Percentiles rank a stretch among this genome's conserved stretches.
Evolutionary conservation across 2,113 vertebrate species (phyloP).

Genomic region (Myodes glareolus): DNA sequence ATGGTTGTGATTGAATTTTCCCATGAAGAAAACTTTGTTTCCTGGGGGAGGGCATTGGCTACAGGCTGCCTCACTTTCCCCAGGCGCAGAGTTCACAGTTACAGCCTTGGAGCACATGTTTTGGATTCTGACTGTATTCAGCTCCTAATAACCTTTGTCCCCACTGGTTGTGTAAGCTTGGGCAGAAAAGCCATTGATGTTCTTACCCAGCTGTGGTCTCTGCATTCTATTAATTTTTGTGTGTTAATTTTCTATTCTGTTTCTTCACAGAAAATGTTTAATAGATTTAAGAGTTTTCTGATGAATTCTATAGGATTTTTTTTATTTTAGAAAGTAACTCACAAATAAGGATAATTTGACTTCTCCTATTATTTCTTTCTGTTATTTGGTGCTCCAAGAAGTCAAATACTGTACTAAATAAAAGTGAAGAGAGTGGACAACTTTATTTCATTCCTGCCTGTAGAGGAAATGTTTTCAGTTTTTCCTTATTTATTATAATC

Average conservation of each 20-base stretch:
- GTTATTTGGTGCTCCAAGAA: neutral
- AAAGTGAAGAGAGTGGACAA: neutral
- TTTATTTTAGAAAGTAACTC: neutral
- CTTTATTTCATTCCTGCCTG: neutral
- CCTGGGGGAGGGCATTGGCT: fast-evolving
- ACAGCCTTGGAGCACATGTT: neutral
- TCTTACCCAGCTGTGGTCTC: neutral
- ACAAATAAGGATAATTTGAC: neutral
- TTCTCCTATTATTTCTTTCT: neutral
- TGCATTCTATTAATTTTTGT: neutral
- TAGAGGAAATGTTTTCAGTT: neutral
- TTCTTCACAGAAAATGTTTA: neutral
- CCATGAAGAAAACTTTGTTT: neutral
- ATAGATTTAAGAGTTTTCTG: neutral
- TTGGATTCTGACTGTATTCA: neutral
- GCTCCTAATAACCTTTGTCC: neutral
- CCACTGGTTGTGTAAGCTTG: neutral
- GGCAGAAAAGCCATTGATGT: neutral
- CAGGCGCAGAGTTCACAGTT: no score
- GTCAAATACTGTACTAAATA: neutral
- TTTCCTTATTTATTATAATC: neutral
- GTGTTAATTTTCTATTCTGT: neutral
- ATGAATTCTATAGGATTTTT: neutral
- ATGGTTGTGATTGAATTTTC: neutral
- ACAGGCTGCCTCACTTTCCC: no score